Conservation (phyloP, 2,113 vertebrate genomes). For the Menidia beryllina region DNA sequence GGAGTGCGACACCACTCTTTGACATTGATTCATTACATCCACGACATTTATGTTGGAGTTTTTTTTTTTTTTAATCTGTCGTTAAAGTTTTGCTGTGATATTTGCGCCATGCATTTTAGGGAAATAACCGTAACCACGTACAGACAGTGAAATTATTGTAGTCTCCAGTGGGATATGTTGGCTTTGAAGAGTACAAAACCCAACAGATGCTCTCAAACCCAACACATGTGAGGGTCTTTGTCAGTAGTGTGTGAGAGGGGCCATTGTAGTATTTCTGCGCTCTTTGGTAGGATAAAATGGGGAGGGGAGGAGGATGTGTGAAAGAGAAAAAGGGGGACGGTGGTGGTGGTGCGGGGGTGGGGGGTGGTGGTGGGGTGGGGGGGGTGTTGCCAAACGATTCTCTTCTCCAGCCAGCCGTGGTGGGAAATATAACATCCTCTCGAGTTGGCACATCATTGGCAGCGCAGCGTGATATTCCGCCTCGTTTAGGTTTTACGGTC, state of each 20-base stretch:
- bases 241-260: slow-evolving; percentile 75
- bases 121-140: not conserved
- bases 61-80: not conserved
- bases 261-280: slow-evolving; percentile 75
- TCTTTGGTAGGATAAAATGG: slow-evolving; percentile 70
- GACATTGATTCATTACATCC: too few species aligned
- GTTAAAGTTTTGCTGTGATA: not conserved
- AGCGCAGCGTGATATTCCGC: slow-evolving; percentile 82
- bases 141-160: slow-evolving; percentile 17
- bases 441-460: slow-evolving; percentile 77
- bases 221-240: slow-evolving; percentile 78
- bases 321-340: not conserved
- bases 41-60: not conserved
- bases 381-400: slow-evolving; percentile 57
- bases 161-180: slow-evolving; percentile 40
- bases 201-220: slow-evolving; percentile 76
- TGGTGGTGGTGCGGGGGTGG: too few species aligned
- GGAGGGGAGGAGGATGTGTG: slow-evolving; percentile 56
- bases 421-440: slow-evolving; percentile 82
- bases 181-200: slow-evolving; percentile 63
- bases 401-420: slow-evolving; percentile 63
- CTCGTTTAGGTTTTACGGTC: slow-evolving; percentile 80
- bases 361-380: too few species aligned
- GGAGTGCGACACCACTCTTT: not conserved
- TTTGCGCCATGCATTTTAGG: not conserved